Conservation (phyloP, 2,113 vertebrate genomes). For the Gopherus evgoodei region DNA sequence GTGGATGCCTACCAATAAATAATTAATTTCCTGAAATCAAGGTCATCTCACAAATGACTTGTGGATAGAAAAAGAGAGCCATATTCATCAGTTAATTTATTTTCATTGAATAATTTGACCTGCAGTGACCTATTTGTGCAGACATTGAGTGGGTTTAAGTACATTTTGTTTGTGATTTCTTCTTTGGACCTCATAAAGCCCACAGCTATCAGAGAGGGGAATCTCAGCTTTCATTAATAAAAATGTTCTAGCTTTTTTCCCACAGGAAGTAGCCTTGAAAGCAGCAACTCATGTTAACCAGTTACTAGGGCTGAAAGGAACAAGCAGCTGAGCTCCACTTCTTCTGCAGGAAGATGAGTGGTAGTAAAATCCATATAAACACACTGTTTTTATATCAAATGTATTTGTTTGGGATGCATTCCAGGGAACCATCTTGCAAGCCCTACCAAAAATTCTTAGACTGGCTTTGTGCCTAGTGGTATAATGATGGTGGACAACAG, state of each 20-base stretch:
- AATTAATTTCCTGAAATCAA: background rate
- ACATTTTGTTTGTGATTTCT: background rate
- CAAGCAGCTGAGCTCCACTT: background rate
- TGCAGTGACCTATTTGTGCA: background rate
- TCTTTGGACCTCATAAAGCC: background rate
- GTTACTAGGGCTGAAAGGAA: background rate
- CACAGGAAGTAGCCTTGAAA: background rate
- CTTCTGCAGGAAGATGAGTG: background rate
- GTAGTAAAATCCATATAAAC: background rate
- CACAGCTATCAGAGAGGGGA: background rate
- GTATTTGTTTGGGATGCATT: rapidly evolving
- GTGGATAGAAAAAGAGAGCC: background rate
- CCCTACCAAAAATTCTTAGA: background rate
- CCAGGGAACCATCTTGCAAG: background rate
- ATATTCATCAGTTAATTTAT: background rate
- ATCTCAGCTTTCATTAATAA: background rate
- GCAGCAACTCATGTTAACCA: background rate
- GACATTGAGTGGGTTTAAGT: background rate
- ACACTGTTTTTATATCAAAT: rapidly evolving
- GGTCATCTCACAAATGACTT: background rate
- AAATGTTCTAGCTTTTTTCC: rapidly evolving
- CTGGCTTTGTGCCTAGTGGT: background rate
- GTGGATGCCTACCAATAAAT: background rate
- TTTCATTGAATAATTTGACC: background rate
- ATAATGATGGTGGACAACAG: rapidly evolving